Conservation (phyloP, 2,888 invertebrate genomes). For the Drosophila subquinaria region DNA sequence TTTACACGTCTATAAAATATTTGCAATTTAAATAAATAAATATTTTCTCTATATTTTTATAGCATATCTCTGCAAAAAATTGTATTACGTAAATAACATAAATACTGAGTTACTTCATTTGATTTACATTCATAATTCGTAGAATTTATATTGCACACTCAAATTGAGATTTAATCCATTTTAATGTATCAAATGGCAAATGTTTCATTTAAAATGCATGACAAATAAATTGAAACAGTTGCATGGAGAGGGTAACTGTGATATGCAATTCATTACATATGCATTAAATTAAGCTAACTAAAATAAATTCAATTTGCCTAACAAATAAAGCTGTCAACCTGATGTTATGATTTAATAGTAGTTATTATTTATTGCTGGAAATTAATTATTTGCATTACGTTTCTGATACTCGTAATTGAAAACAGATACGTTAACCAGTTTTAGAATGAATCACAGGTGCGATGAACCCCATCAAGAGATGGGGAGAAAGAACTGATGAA, state of each 20-base stretch:
- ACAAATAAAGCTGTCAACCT: slow-evolving; percentile 16
- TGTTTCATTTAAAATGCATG: slow-evolving; percentile 9
- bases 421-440: slow-evolving; percentile 7
- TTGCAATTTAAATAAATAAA: background rate
- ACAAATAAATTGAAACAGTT: background rate
- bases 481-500: slow-evolving; percentile 10
- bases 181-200: background rate
- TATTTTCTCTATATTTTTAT: background rate
- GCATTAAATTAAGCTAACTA: background rate
- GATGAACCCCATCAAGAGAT: slow-evolving; percentile 11
- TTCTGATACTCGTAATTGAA: background rate
- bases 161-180: slow-evolving; percentile 7
- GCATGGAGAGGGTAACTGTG: background rate
- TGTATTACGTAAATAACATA: too few species aligned
- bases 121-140: slow-evolving; percentile 1
- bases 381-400: slow-evolving; percentile 1
- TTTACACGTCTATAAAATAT: too few species aligned
- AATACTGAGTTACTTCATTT: background rate
- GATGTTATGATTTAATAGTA: slow-evolving; percentile 8
- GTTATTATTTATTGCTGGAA: slow-evolving; percentile 5
- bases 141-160: slow-evolving; percentile 7
- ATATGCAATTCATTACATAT: slow-evolving; percentile 6
- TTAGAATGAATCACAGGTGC: slow-evolving; percentile 28
- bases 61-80: too few species aligned
- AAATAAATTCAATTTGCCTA: background rate